Percentiles rank a stretch among this genome's conserved stretches.
Conservation (phyloP, 2,113 vertebrate species). For the Cyphomyrus plagiostoma region DNA sequence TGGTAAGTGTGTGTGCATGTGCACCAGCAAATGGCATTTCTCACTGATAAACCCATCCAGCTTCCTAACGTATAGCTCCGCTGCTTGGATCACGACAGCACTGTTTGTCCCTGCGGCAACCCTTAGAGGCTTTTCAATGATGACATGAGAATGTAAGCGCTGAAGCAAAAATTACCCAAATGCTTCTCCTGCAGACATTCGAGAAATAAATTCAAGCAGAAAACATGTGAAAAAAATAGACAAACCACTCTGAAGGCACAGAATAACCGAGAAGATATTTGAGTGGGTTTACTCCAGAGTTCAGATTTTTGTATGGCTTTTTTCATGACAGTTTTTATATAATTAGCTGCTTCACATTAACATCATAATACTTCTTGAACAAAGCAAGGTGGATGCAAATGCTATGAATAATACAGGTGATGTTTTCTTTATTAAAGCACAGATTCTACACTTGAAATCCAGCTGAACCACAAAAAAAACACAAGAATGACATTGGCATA, state of each 20-base stretch:
- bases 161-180: neutral
- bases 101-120: neutral
- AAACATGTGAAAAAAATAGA: neutral
- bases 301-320: neutral
- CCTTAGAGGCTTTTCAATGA: neutral
- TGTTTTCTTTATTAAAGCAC: neutral
- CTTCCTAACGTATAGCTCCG: neutral
- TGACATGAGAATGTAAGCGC: neutral
- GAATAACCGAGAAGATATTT: neutral
- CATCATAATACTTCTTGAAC: neutral
- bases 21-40: neutral
- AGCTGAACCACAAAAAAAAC: neutral
- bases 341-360: neutral
- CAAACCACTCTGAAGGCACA: neutral
- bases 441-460: neutral
- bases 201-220: neutral
- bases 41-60: no score
- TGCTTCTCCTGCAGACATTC: neutral
- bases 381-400: neutral
- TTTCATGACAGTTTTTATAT: neutral
- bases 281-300: neutral
- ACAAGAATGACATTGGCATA: neutral
- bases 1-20: neutral
- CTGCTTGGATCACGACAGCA: neutral
- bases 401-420: neutral